Evolutionary conservation across 2,797 vertebrate species (phyloP), one percentile per base, ranked within the genome.

Genomic region (Schizothorax lantsangensis): DNA sequence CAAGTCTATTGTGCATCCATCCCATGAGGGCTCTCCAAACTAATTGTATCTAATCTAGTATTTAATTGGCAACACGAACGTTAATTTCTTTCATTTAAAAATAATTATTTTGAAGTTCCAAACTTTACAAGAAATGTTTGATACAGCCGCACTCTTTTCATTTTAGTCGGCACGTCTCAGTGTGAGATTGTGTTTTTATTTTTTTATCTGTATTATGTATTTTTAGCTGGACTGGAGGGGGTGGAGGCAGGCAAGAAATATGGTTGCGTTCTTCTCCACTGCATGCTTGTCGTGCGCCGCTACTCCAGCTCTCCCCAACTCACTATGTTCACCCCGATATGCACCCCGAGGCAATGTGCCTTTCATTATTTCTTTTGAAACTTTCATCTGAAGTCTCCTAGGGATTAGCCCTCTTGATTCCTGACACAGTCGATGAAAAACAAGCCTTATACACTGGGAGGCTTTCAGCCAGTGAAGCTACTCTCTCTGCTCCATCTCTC

Each of bases 361-460:
- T 96, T 95, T 96, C 95, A 95, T 96, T 95, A 94, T 96, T 95
- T 95, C 95, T 95, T 95, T 95, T 95, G 93, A 95, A 96, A 96
- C 94, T 95, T 96, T 95, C 95, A 95, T 95, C 95, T 95, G 93
- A 95, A 95, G 94, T 95, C 94, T 95, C 95, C 90, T 92, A 95
- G 95, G 95, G 94, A 95, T 95, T 95, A 95, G 95, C 93, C 92
- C 93, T 96, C 95, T 96, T 96, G 95, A 96, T 96, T 96, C 94
- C 94, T 95, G 95, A 95, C 95, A 95, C 94, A 95, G 94, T 95
- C 95, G 94, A 95, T 95, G 95, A 95, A 95, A 95, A 96, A 95
- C 95, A 95, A 94, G 95, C 91, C 93, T 95, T 91, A 92, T 95
- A 93, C 94, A 95, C 91, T 93, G 93, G 89, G 92, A 94, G 93